Conservation (phyloP, 2,888 invertebrate genomes). For the Caenorhabditis wallacei region DNA sequence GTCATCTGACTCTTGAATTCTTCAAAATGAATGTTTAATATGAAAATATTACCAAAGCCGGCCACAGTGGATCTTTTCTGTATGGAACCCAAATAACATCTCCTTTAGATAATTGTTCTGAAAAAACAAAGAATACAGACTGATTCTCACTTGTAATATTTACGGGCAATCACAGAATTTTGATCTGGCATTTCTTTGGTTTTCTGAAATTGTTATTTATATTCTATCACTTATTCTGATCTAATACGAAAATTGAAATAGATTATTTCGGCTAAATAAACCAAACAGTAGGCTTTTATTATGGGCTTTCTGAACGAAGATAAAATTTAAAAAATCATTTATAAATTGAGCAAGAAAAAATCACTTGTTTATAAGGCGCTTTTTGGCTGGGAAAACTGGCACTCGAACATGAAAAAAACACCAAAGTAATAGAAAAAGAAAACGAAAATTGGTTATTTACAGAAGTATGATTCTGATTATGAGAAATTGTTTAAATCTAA, state of each 20-base stretch:
- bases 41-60: conserved; percentile 73
- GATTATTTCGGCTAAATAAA: no score
- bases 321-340: not conserved
- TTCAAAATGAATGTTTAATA: no score
- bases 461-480: conserved; percentile 27
- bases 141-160: conserved; percentile 8
- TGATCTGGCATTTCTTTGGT: conserved; percentile 19
- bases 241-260: no score
- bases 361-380: conserved; percentile 22
- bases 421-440: not conserved
- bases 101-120: conserved; percentile 64
- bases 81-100: conserved; percentile 79
- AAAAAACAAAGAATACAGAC: conserved; percentile 23
- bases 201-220: conserved; percentile 1
- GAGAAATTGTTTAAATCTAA: conserved; percentile 11
- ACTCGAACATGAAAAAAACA: conserved; percentile 21
- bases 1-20: no score
- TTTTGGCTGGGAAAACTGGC: conserved; percentile 49
- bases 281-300: no score
- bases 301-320: no score
- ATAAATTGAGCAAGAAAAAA: conserved; percentile 52
- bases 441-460: conserved; percentile 25
- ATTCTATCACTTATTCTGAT: not conserved
- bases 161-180: no score
- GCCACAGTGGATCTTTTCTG: conserved; percentile 74